Conservation (phyloP, 2,113 vertebrate genomes). For the Alethe castanea region DNA sequence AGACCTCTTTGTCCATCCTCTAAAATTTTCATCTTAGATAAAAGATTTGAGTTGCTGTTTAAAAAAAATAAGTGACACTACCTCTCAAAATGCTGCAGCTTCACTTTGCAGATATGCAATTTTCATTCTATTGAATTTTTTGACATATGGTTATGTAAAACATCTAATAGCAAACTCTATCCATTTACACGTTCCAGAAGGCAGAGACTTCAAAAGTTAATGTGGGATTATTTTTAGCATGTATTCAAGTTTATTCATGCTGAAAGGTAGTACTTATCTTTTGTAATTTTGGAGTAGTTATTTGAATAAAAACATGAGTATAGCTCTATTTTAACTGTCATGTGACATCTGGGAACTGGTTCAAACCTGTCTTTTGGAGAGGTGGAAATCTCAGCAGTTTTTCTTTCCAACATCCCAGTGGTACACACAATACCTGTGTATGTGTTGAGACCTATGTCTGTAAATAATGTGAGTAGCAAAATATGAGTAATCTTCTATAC, state of each 20-base stretch:
- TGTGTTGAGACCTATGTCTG: background rate
- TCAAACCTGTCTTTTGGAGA: background rate
- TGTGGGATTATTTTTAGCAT: conserved; percentile 64
- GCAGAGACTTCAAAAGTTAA: conserved; percentile 54
- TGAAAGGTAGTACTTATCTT: conserved; percentile 75
- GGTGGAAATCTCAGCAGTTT: conserved; percentile 11
- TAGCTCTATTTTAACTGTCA: conserved; percentile 64
- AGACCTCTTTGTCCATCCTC: background rate
- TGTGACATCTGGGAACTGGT: conserved; percentile 50
- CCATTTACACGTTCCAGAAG: conserved; percentile 40
- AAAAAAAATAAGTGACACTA: background rate
- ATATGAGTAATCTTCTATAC: background rate
- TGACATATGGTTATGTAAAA: conserved; percentile 57
- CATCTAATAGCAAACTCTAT: conserved; percentile 27
- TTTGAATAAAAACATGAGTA: conserved; percentile 70
- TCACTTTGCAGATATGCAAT: background rate
- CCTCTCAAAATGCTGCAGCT: background rate
- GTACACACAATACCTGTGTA: background rate
- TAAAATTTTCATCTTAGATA: background rate
- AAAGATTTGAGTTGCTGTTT: background rate
- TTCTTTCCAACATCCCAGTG: background rate
- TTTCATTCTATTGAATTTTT: conserved; percentile 31
- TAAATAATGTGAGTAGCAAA: background rate
- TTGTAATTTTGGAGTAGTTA: conserved; percentile 68
- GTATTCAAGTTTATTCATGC: conserved; percentile 70